phyloP scores from a whole-genome alignment of 2,113 vertebrate genomes.

The Arvicanthis niloticus region DNA sequence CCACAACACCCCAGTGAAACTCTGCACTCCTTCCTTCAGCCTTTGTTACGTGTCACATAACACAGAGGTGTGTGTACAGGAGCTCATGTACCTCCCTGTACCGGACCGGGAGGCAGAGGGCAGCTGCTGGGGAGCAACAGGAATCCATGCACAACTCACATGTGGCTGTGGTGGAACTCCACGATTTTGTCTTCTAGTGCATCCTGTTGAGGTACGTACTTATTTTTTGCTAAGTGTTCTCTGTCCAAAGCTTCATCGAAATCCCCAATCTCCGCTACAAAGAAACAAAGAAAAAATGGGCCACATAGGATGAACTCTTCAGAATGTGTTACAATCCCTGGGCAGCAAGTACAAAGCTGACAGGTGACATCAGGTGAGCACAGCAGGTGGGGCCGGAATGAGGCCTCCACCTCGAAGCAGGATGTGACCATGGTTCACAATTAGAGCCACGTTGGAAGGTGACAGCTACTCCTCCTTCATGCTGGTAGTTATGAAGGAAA shows the following conservation, averaged over 20 bases:
- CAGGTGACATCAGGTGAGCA: rapidly evolving
- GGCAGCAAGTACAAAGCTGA: neutral
- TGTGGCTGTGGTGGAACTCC: slow-evolving; percentile 95
- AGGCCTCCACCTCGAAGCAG: neutral
- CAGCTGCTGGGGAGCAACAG: neutral
- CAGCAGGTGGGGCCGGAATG: neutral
- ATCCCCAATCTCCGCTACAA: slow-evolving; percentile 97
- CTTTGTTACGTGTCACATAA: neutral
- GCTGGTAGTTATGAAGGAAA: neutral
- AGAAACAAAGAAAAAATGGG: slow-evolving; percentile 7
- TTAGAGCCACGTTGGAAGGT: rapidly evolving
- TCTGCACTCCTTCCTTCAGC: neutral
- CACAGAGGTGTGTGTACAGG: rapidly evolving
- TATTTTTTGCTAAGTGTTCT: slow-evolving; percentile 97
- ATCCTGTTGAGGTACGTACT: slow-evolving; percentile 98
- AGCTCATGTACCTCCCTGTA: neutral
- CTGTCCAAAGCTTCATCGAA: slow-evolving; percentile 96
- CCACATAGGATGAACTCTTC: slow-evolving; percentile 43
- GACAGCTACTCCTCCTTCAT: neutral
- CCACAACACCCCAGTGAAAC: rapidly evolving
- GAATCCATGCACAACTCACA: slow-evolving; percentile 87
- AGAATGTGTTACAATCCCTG: neutral
- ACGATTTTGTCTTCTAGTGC: slow-evolving; percentile 96
- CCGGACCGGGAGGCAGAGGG: neutral
- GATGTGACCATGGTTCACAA: neutral